phyloP scores from a whole-genome alignment of 2,113 vertebrate genomes.

The Ictalurus furcatus region DNA sequence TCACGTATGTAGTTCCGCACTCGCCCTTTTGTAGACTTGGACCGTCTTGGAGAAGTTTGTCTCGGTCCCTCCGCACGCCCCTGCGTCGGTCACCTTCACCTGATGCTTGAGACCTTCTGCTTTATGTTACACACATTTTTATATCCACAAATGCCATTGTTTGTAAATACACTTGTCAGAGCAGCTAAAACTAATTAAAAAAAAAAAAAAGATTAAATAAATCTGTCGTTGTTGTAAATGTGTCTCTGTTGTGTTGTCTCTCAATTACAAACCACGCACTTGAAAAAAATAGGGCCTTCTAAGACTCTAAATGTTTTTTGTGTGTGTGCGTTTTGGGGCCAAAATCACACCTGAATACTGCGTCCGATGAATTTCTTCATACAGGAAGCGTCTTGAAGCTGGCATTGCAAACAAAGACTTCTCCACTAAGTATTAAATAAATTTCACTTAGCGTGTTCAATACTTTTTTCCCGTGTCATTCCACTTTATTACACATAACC shows the following conservation, averaged over 20 bases:
- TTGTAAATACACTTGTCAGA: conserved; percentile 99
- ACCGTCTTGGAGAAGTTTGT: conserved; percentile 9
- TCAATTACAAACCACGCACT: neutral
- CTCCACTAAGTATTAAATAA: too few species aligned
- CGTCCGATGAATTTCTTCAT: too few species aligned
- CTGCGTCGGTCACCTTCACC: conserved; percentile 22
- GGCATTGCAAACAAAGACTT: too few species aligned
- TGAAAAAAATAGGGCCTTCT: neutral
- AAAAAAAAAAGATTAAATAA: conserved; percentile 69
- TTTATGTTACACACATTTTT: conserved; percentile 72
- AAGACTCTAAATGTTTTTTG: neutral
- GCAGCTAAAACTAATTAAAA: conserved; percentile 90
- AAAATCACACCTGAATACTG: too few species aligned
- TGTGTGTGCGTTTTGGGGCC: neutral
- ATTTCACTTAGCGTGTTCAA: too few species aligned
- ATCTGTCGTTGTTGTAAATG: conserved; percentile 71
- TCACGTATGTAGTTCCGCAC: conserved; percentile 6
- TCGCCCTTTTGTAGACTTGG: conserved; percentile 22
- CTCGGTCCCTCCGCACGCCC: neutral
- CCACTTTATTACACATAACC: too few species aligned
- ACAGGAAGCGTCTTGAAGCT: too few species aligned
- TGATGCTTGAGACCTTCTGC: conserved; percentile 36
- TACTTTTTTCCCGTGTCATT: too few species aligned
- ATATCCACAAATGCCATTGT: conserved; percentile 85
- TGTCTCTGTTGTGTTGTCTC: conserved; percentile 26